phyloP scores from a whole-genome alignment of 2,888 invertebrate species.

The Orthosia gracilis region DNA sequence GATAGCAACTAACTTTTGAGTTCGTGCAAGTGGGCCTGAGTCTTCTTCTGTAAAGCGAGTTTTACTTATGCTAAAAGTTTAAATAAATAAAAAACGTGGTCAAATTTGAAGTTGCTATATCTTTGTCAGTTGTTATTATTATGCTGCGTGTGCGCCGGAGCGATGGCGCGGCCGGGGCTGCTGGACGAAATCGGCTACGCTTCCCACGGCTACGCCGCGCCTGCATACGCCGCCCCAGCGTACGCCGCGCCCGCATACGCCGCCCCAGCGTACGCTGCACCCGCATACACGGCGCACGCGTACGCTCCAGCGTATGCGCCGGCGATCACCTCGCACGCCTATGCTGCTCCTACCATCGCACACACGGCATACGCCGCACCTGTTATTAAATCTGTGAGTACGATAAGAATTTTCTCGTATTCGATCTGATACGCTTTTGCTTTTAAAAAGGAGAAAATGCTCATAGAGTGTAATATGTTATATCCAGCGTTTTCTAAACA shows the following conservation, averaged over 20 bases:
- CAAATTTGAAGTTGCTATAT: not conserved
- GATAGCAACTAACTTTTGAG: too few relatives aligned
- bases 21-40: too few relatives aligned
- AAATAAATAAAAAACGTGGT: not conserved
- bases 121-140: slow-evolving; percentile 80
- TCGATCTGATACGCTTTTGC: not conserved
- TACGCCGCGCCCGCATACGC: slow-evolving; percentile 66
- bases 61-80: too few relatives aligned
- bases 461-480: not conserved
- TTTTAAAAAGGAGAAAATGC: not conserved
- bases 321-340: slow-evolving; percentile 52
- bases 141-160: slow-evolving; percentile 84
- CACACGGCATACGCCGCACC: slow-evolving; percentile 59
- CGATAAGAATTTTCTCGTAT: not conserved
- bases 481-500: not conserved
- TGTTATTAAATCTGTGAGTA: slow-evolving; percentile 73
- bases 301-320: slow-evolving; percentile 57
- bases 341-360: slow-evolving; percentile 38
- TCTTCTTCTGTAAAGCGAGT: too few relatives aligned
- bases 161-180: slow-evolving; percentile 58
- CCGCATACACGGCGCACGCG: slow-evolving; percentile 53
- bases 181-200: slow-evolving; percentile 61
- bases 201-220: slow-evolving; percentile 60
- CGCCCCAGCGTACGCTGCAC: slow-evolving; percentile 64
- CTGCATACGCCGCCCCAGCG: slow-evolving; percentile 32